Evolutionary conservation across 1,140 invertebrate species (phyloP).

Genomic region (Papilio xuthus): DNA sequence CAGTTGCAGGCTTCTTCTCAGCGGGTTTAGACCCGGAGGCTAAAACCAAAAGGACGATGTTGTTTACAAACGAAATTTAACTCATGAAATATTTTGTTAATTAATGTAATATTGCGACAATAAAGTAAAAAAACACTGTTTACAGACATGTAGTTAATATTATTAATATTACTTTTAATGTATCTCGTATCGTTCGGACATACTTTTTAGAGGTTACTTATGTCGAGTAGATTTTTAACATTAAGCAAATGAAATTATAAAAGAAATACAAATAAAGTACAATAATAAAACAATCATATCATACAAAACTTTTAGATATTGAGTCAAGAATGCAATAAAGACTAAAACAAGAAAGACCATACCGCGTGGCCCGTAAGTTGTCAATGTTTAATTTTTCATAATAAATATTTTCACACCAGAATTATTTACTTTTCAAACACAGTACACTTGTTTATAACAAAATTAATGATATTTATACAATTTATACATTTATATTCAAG

Average conservation of each 20-base stretch:
- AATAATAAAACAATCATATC: background rate
- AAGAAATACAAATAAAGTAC: background rate
- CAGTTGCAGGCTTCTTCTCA: slow-evolving; percentile 85
- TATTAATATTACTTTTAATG: background rate
- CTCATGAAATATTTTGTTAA: background rate
- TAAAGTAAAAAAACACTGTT: too few species aligned
- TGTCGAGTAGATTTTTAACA: background rate
- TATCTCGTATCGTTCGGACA: background rate
- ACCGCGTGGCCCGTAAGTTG: slow-evolving; percentile 65
- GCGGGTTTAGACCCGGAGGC: slow-evolving; percentile 79
- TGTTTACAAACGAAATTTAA: background rate
- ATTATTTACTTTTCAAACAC: background rate
- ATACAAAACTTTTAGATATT: background rate
- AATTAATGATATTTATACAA: slow-evolving; percentile 29
- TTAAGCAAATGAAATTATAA: background rate
- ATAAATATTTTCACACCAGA: background rate
- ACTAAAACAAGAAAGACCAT: slow-evolving; percentile 30
- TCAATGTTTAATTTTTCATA: slow-evolving; percentile 36
- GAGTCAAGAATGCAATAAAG: slow-evolving; percentile 1
- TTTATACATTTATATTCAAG: background rate
- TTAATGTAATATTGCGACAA: too few species aligned
- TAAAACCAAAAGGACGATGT: background rate
- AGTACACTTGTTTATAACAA: background rate
- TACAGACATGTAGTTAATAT: background rate
- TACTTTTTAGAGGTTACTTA: background rate